A percentile compares a stretch with the other conserved stretches of the same genome.
phyloP scores from a whole-genome alignment of 2,797 vertebrate species.

The Cryptoprocta ferox region DNA sequence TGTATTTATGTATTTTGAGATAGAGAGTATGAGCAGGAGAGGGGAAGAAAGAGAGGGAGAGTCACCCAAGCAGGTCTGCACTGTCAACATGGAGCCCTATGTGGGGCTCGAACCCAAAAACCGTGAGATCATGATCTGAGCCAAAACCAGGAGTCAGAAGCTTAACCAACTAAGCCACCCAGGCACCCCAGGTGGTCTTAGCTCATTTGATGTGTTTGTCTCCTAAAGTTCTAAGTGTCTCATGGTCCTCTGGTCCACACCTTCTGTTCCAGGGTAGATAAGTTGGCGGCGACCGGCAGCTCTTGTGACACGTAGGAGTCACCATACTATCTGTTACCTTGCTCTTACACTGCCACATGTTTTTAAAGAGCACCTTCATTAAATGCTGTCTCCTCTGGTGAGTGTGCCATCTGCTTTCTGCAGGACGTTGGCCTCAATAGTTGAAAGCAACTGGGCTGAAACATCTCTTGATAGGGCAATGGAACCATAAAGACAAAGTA shows the following conservation, averaged over 20 bases:
- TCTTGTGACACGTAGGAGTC: not conserved
- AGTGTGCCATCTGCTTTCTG: not conserved
- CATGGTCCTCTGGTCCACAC: accelerated
- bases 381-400: not conserved
- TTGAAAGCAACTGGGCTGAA: not conserved
- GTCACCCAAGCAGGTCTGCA: too few species aligned
- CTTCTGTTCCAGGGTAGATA: too few species aligned
- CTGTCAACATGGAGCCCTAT: too few species aligned
- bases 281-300: not conserved
- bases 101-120: too few species aligned
- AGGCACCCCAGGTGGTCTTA: accelerated
- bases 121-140: too few species aligned
- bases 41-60: too few species aligned
- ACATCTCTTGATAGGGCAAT: not conserved
- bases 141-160: too few species aligned
- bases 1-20: too few species aligned
- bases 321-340: not conserved
- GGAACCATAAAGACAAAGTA: not conserved
- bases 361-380: not conserved
- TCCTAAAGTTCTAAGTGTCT: not conserved
- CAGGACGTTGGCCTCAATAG: not conserved
- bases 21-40: too few species aligned
- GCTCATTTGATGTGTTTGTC: not conserved
- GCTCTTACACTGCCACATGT: not conserved
- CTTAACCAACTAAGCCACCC: too few species aligned